Conservation (phyloP, 2,888 invertebrate species). For the Uloborus plumipes region DNA sequence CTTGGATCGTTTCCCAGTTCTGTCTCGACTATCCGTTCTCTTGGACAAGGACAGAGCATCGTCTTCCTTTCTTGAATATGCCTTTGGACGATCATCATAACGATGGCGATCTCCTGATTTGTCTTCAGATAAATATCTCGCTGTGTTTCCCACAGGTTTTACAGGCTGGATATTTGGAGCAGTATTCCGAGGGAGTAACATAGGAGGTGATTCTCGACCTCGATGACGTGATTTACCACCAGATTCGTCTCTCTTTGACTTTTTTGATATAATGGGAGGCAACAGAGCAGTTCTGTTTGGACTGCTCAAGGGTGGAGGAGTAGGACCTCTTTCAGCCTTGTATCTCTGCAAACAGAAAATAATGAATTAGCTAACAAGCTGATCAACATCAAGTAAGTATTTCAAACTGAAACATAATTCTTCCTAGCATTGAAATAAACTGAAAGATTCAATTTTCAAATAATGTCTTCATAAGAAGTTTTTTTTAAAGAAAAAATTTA, state of each 20-base stretch:
- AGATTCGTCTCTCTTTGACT: constrained; percentile 41
- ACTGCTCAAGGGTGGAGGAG: constrained; percentile 53
- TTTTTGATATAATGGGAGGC: constrained; percentile 26
- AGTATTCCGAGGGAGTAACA: constrained; percentile 17
- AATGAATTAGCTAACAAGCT: constrained; percentile 5
- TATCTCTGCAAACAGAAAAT: constrained; percentile 34
- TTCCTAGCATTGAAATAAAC: too few species aligned
- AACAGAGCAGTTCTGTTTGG: constrained; percentile 47
- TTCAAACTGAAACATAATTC: neutral
- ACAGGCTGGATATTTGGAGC: neutral
- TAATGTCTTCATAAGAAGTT: too few species aligned
- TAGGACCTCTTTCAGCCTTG: constrained; percentile 29
- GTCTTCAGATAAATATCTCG: constrained; percentile 28
- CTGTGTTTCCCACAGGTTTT: constrained; percentile 15
- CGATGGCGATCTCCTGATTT: constrained; percentile 23
- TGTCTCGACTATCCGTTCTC: constrained; percentile 38
- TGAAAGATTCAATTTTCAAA: too few species aligned
- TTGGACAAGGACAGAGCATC: constrained; percentile 30
- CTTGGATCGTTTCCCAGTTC: constrained; percentile 25
- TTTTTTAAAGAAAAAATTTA: too few species aligned
- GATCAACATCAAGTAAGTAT: neutral
- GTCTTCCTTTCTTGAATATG: constrained; percentile 17
- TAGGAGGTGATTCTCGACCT: constrained; percentile 33
- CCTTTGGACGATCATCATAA: constrained; percentile 21
- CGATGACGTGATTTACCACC: constrained; percentile 30